Conservation (phyloP, 2,797 vertebrate species). For the Peromyscus aztecus region DNA sequence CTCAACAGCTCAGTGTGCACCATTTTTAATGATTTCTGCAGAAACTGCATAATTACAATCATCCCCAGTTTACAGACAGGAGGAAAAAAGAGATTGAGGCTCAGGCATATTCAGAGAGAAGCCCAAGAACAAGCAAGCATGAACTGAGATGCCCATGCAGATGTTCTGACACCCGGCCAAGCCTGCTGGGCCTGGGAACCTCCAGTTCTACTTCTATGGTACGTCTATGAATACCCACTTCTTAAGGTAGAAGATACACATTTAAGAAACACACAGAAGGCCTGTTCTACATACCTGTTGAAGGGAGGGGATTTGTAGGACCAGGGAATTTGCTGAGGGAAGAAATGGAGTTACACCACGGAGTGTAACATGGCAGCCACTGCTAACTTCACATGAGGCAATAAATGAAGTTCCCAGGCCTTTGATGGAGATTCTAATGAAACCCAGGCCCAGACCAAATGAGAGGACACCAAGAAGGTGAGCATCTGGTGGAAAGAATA, state of each 20-base stretch:
- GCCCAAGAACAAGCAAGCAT: conserved; percentile 20
- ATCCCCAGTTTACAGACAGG: not conserved
- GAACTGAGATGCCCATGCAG: conserved; percentile 1
- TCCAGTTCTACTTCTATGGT: not conserved
- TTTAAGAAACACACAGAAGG: not conserved
- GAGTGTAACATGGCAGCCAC: not conserved
- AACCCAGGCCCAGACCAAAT: not conserved
- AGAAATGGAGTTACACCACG: not conserved
- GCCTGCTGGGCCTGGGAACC: not conserved
- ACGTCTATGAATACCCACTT: not conserved
- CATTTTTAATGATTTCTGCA: not conserved
- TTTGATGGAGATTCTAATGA: not conserved
- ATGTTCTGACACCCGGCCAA: not conserved
- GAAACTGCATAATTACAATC: conserved; percentile 33
- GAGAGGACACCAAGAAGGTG: not conserved
- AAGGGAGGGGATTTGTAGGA: not conserved
- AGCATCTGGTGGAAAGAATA: not conserved
- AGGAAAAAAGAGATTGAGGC: not conserved
- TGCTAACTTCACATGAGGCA: not conserved
- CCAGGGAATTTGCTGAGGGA: not conserved
- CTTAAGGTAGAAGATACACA: not conserved
- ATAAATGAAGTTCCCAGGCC: not conserved
- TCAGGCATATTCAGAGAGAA: not conserved
- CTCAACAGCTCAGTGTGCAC: not conserved
- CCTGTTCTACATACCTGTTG: not conserved